phyloP scores from a whole-genome alignment of 2,113 vertebrate species.

The Solenodon paradoxus region DNA sequence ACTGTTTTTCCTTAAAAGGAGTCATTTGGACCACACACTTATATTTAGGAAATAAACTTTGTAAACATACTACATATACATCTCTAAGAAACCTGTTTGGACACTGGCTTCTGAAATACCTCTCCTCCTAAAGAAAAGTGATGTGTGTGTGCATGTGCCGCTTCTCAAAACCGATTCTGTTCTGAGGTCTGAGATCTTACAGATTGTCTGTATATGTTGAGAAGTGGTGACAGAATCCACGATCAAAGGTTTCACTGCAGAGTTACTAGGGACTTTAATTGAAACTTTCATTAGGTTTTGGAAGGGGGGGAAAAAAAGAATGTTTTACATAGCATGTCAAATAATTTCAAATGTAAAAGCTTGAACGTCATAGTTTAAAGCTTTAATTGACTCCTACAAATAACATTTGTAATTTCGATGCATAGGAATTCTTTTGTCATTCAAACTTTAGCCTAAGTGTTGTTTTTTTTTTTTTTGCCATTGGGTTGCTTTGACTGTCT shows the following conservation, averaged over 20 bases:
- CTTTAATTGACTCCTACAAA: constrained; percentile 2
- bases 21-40: constrained; percentile 58
- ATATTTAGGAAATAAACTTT: constrained; percentile 13
- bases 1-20: constrained; percentile 39
- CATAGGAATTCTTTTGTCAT: neutral
- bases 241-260: constrained; percentile 46
- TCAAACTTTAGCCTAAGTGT: neutral
- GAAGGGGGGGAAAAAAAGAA: neutral
- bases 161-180: neutral
- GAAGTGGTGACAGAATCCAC: constrained; percentile 19
- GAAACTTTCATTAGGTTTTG: neutral
- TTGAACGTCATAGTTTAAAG: neutral
- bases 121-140: neutral
- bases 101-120: neutral
- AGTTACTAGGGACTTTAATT: neutral
- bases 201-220: neutral
- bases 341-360: constrained; percentile 30
- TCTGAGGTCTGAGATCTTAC: neutral
- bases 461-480: neutral
- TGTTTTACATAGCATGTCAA: neutral
- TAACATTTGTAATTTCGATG: neutral
- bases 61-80: neutral
- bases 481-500: neutral
- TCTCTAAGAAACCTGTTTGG: neutral
- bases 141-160: neutral